These are phyloP conservation scores for Symphodus melops DNA, from an alignment of 2,113 vertebrate species.

Conservation along the genomic window DNA sequence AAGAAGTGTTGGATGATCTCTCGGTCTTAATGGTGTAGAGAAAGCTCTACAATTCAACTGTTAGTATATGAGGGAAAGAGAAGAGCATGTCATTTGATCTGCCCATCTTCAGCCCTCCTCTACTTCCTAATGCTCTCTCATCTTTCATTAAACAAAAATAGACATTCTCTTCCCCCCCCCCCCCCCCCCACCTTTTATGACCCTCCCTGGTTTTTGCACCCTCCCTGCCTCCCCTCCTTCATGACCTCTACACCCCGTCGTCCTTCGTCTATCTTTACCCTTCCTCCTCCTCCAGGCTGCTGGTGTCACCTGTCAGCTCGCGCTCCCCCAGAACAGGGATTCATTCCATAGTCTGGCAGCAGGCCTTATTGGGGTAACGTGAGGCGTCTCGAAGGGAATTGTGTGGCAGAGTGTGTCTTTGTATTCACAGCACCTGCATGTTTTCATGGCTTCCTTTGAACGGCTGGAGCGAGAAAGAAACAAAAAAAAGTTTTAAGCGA, in stretches of 20 bases:
- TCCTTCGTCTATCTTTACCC: constrained; percentile 71
- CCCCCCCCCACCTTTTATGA: constrained; percentile 28
- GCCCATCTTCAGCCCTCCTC: constrained; percentile 3
- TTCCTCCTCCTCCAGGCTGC: constrained; percentile 33
- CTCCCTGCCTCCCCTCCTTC: neutral
- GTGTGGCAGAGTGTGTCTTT: constrained; percentile 19
- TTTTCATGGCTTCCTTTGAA: neutral
- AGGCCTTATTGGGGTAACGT: constrained; percentile 67
- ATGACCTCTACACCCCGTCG: constrained; percentile 12
- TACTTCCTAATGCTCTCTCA: constrained; percentile 26
- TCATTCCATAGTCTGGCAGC: constrained; percentile 47
- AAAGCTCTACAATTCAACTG: constrained; percentile 12
- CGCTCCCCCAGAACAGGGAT: constrained; percentile 47
- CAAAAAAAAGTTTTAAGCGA: neutral
- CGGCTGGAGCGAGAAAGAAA: neutral
- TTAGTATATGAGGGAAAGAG: constrained; percentile 14
- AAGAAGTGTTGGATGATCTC: too few relatives aligned
- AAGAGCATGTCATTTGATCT: constrained; percentile 40
- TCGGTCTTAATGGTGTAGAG: neutral
- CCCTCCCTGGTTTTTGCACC: constrained; percentile 18
- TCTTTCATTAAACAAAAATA: constrained; percentile 44
- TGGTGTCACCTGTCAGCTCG: constrained; percentile 59
- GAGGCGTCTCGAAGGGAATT: constrained; percentile 28
- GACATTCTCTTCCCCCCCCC: constrained; percentile 31
- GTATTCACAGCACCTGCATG: neutral